Percentiles rank a stretch among this genome's conserved stretches.
These are phyloP conservation scores for Chloebia gouldiae DNA, from an alignment of 2,113 vertebrate species.

Conservation along the genomic window DNA sequence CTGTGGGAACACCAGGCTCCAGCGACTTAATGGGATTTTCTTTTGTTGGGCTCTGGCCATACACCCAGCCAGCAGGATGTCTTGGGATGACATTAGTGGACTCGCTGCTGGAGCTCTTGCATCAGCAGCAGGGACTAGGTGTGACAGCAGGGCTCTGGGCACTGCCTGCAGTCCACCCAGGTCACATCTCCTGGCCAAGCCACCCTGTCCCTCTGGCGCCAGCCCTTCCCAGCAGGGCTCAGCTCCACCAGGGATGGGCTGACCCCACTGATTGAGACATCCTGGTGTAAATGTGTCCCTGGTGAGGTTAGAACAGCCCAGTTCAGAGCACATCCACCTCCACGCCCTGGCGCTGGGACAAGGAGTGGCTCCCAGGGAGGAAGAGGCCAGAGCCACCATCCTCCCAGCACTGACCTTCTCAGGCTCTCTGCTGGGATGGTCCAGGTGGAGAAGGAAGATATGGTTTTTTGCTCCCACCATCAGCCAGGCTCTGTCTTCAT, in stretches of 20 bases:
- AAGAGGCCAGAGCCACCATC: not conserved
- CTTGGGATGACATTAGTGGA: not conserved
- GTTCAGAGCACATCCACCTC: not conserved
- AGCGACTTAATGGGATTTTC: not conserved
- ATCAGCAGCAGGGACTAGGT: not conserved
- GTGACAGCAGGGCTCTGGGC: not conserved
- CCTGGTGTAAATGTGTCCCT: not conserved
- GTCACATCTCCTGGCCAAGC: not conserved
- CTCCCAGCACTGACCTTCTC: constrained; percentile 70
- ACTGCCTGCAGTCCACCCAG: not conserved
- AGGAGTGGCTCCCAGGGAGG: not conserved
- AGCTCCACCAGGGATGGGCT: not conserved
- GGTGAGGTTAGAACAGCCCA: not conserved
- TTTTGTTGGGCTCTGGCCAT: not conserved
- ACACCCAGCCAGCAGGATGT: not conserved
- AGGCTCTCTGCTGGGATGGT: constrained; percentile 68
- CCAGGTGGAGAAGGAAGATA: constrained; percentile 80
- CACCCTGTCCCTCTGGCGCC: not conserved
- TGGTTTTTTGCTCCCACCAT: constrained; percentile 83
- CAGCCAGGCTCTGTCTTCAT: constrained; percentile 83
- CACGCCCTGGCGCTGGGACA: not conserved
- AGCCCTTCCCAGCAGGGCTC: not conserved
- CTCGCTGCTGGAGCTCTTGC: not conserved
- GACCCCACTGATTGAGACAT: not conserved
- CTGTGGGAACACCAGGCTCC: constrained; percentile 7